Base-by-base conservation (phyloP, 2,113 vertebrate genomes). In the Pipa parva region DNA sequence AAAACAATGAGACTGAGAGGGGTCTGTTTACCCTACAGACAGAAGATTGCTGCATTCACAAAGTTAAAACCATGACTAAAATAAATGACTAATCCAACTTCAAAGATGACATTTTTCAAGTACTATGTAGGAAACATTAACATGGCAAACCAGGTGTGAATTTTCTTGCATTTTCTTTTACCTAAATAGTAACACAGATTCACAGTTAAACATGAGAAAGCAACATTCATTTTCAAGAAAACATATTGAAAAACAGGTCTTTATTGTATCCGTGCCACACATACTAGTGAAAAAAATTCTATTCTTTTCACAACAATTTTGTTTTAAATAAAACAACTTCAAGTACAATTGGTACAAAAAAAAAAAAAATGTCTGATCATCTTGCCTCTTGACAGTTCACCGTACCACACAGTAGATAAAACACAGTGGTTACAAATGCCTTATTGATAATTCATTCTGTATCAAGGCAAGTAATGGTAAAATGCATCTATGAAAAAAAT, bases 291-390 rank as follows among this genome's bases (percentile, higher is more conserved):
- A 98, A 98, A 98, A 97, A 97, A 98, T n/a, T n/a, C 93, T 98
- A 97, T 91, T 87, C 90, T 95, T 91, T 95, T 88, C 95, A 97
- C 94, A 95, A 96, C 91, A 94, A 93, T 92, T 70, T 87, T 81
- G 74, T 84, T 83, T 91, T 95, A 99, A 99, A 99, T 97, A 97
- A 98, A 99, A 92, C 89, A 89, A 91, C 88, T 97, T 99, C 95
- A 99, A 97, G 94, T 97, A 97, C 95, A 97, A 95, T 94, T 89
- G 90, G 91, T 99, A 97, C 92, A 96, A 96, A 98, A 94, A 94
- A 89, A 90, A 79, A 96, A 96, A 98, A 94, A 94, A 89, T 90
- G 79, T 92, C 83, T 77, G 70, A 80, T 89, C 95, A 95, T 95
- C 90, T 89, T 93, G 95, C 92, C 94, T 90, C 92, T n/a, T 89